Percentiles rank a stretch among this genome's conserved stretches.
phyloP scores from a whole-genome alignment of 64 coral and sea anemone species.

The Anthopleura sola region DNA sequence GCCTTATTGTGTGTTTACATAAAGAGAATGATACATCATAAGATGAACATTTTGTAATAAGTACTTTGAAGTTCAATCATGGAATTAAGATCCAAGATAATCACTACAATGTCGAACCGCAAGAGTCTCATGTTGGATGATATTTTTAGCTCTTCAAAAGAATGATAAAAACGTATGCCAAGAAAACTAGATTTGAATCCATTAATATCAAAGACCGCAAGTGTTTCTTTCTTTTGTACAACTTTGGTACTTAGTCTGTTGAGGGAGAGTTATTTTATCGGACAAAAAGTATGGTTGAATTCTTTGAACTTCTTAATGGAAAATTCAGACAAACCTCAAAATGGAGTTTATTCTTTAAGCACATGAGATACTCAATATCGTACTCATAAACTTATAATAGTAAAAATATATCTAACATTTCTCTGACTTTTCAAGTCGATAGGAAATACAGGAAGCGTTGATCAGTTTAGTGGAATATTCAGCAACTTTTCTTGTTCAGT shows the following conservation, averaged over 20 bases:
- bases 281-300: too few species aligned
- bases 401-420: too few species aligned
- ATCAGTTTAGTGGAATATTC: too few species aligned
- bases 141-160: not conserved
- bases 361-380: too few species aligned
- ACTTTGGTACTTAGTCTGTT: not conserved
- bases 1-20: not conserved
- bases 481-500: too few species aligned
- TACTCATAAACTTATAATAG: too few species aligned
- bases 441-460: too few species aligned
- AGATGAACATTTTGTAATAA: not conserved
- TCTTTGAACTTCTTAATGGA: too few species aligned
- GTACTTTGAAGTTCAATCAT: slow-evolving; percentile 3
- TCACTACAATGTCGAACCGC: not conserved
- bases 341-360: too few species aligned
- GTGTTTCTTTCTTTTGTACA: not conserved
- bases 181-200: not conserved
- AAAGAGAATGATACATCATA: not conserved
- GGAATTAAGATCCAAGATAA: not conserved
- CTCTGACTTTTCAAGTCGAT: too few species aligned
- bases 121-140: not conserved
- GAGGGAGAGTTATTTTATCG: too few species aligned
- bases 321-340: too few species aligned
- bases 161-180: not conserved
- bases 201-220: not conserved